Evolutionary conservation across 2,797 vertebrate genomes (phyloP).

Genomic region (Chaenodraco wilsoni): DNA sequence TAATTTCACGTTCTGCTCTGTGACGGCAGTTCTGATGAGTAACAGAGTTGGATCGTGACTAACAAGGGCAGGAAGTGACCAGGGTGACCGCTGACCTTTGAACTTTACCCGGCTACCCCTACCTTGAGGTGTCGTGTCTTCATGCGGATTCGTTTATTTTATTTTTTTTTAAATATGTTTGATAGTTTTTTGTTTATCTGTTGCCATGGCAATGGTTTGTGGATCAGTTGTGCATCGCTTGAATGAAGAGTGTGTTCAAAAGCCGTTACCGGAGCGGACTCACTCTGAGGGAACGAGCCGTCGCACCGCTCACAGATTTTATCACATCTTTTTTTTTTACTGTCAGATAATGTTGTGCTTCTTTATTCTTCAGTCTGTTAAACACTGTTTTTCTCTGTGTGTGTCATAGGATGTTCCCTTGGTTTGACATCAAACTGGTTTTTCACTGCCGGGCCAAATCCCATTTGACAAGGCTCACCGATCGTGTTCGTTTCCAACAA

Average conservation of each 20-base stretch:
- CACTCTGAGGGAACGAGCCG: slow-evolving; percentile 92
- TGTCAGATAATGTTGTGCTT: slow-evolving; percentile 12
- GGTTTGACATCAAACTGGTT: slow-evolving; percentile 9
- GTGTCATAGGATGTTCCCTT: slow-evolving; percentile 19
- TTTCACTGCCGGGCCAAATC: slow-evolving; percentile 20
- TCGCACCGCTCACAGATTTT: slow-evolving; percentile 34
- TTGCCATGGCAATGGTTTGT: slow-evolving; percentile 57
- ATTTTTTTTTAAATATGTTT: neutral
- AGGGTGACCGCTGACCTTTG: slow-evolving; percentile 51
- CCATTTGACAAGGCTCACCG: neutral
- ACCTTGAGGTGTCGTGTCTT: slow-evolving; percentile 85
- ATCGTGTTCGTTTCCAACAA: neutral
- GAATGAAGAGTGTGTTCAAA: slow-evolving; percentile 98
- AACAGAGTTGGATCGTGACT: slow-evolving; percentile 30
- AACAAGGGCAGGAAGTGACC: slow-evolving; percentile 38
- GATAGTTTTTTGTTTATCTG: slow-evolving; percentile 2
- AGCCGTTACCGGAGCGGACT: slow-evolving; percentile 88
- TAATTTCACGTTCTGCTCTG: slow-evolving; percentile 34
- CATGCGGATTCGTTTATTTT: slow-evolving; percentile 81
- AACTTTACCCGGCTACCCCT: slow-evolving; percentile 45
- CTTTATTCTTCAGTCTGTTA: slow-evolving; percentile 19
- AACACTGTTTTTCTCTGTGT: slow-evolving; percentile 32
- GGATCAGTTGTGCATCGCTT: slow-evolving; percentile 82
- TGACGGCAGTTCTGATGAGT: neutral
- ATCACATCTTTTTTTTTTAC: slow-evolving; percentile 43